phyloP scores from a whole-genome alignment of 2,888 invertebrate species.

The Ochropleura plecta region DNA sequence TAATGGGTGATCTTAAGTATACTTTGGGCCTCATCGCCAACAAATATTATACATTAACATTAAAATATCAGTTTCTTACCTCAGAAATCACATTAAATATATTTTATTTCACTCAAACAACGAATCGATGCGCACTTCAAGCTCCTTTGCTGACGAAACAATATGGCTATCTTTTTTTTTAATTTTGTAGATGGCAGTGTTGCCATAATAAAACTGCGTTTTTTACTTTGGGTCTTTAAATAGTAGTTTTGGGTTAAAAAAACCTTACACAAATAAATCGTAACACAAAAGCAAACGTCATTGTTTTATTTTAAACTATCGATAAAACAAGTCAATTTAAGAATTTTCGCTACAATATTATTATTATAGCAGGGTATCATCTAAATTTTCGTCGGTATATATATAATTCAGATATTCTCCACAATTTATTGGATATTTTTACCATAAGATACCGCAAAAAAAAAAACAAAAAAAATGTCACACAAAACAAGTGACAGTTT shows the following conservation, averaged over 20 bases:
- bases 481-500: conserved; percentile 16
- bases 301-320: conserved; percentile 34
- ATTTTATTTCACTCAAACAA: no score
- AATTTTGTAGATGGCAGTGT: no score
- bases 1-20: no score
- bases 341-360: conserved; percentile 29
- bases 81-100: no score
- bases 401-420: conserved; percentile 4
- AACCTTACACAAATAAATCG: conserved; percentile 39
- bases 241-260: conserved; percentile 35
- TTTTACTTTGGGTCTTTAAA: no score
- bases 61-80: no score
- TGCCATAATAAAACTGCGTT: no score
- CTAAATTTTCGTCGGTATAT: conserved; percentile 17
- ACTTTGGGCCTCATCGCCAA: no score
- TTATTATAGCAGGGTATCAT: conserved; percentile 40
- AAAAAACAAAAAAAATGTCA: conserved; percentile 13
- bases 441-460: conserved; percentile 13
- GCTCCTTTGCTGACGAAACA: no score
- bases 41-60: no score
- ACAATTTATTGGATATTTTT: conserved; percentile 20
- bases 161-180: no score
- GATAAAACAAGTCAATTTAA: conserved; percentile 13
- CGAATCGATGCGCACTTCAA: no score
- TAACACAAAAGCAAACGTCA: conserved; percentile 41